Percentiles rank a stretch among this genome's conserved stretches.
phyloP scores from a whole-genome alignment of 2,888 invertebrate genomes.

The Conomelus anceps region DNA sequence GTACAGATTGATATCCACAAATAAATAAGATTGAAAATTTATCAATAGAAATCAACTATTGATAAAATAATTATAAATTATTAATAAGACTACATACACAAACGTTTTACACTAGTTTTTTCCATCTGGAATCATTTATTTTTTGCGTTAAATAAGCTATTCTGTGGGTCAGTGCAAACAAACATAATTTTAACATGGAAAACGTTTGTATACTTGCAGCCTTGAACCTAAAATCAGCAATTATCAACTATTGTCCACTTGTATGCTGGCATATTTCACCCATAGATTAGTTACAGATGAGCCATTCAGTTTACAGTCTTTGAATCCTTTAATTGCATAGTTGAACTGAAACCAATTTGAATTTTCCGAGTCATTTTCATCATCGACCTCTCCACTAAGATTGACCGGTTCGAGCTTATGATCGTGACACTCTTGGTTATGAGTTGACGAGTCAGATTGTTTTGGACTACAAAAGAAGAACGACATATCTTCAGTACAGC shows the following conservation, averaged over 20 bases:
- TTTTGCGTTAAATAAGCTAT: neutral
- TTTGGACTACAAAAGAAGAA: neutral
- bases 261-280: neutral
- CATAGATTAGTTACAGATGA: neutral
- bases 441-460: neutral
- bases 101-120: neutral
- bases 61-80: neutral
- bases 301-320: slow-evolving; percentile 2
- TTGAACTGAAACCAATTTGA: neutral
- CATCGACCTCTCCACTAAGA: neutral
- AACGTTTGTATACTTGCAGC: neutral
- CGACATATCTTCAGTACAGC: neutral
- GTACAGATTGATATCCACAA: neutral
- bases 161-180: neutral
- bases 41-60: neutral
- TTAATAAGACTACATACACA: neutral
- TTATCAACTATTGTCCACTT: neutral
- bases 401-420: neutral
- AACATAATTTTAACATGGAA: neutral
- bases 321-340: neutral
- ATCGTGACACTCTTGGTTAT: neutral
- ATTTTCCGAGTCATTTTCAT: neutral
- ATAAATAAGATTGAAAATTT: no score
- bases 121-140: no score
- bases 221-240: neutral